A percentile compares a stretch with the other conserved stretches of the same genome.
phyloP scores from a whole-genome alignment of 2,888 invertebrate species.

The Aquatica leii region DNA sequence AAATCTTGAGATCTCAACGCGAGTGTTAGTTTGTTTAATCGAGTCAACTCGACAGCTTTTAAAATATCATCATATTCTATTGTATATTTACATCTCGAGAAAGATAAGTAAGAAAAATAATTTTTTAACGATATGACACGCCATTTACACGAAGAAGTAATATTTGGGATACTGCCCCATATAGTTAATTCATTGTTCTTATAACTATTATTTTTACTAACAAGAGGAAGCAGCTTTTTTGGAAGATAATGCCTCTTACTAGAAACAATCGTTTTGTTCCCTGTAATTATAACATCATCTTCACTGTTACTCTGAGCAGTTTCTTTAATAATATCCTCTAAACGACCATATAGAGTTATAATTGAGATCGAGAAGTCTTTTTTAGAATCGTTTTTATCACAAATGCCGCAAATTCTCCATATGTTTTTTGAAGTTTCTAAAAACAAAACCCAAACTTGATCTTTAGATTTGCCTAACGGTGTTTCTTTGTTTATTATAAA shows the following conservation, averaged over 20 bases:
- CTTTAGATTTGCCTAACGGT: slow-evolving; percentile 45
- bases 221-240: background rate
- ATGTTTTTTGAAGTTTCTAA: slow-evolving; percentile 6
- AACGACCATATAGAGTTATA: background rate
- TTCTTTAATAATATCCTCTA: background rate
- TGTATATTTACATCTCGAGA: slow-evolving; percentile 63
- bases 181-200: slow-evolving; percentile 58
- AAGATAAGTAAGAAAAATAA: slow-evolving; percentile 65
- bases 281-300: too few species aligned
- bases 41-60: slow-evolving; percentile 62
- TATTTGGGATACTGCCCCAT: slow-evolving; percentile 54
- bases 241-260: too few species aligned
- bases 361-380: background rate
- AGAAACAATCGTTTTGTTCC: too few species aligned
- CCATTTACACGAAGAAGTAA: slow-evolving; percentile 61
- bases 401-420: slow-evolving; percentile 55
- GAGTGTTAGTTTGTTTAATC: slow-evolving; percentile 62
- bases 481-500: slow-evolving; percentile 51
- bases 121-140: slow-evolving; percentile 65
- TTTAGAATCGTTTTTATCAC: slow-evolving; percentile 45
- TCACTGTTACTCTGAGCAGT: background rate
- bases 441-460: slow-evolving; percentile 51
- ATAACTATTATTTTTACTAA: background rate
- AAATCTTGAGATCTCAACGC: slow-evolving; percentile 53
- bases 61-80: slow-evolving; percentile 64